Percentiles rank a stretch among this genome's conserved stretches.
Evolutionary conservation across 2,113 vertebrate genomes (phyloP).

Genomic region (Phoxinus phoxinus): DNA sequence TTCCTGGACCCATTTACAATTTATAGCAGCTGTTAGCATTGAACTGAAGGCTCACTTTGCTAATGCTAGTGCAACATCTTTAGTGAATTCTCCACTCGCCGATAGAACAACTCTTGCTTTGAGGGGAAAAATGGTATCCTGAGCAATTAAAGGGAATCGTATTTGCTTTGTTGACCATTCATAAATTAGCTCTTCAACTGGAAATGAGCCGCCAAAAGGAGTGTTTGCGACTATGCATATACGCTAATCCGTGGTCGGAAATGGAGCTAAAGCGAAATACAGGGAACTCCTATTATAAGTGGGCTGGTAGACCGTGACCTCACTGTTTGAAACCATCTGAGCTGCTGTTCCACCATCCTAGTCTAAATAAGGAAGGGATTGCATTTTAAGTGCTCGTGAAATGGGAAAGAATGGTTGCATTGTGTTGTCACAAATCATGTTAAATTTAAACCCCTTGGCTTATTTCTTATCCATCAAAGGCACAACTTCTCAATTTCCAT

Average conservation of each 20-base stretch:
- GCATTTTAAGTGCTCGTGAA: conserved; percentile 15
- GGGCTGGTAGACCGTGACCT: neutral
- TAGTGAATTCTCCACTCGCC: neutral
- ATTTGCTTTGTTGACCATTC: neutral
- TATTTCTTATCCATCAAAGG: neutral
- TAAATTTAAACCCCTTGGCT: neutral
- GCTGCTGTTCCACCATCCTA: neutral
- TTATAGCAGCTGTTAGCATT: neutral
- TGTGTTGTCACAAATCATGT: neutral
- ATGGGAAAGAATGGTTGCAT: neutral
- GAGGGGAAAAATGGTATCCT: neutral
- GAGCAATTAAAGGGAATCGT: conserved; percentile 17
- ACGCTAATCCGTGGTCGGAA: neutral
- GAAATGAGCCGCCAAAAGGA: conserved; percentile 20
- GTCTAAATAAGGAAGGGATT: neutral
- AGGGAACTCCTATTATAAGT: neutral
- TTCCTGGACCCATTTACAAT: conserved; percentile 36
- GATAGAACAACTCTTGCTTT: neutral
- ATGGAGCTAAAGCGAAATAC: neutral
- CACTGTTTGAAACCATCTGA: neutral
- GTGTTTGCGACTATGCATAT: neutral
- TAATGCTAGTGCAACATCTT: neutral
- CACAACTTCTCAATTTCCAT: conserved; percentile 27
- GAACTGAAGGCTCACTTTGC: conserved; percentile 10
- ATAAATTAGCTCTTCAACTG: neutral